Evolutionary conservation across 2,888 invertebrate species (phyloP), one percentile per base, ranked within the genome.

Genomic region (Pollenia amentaria): DNA sequence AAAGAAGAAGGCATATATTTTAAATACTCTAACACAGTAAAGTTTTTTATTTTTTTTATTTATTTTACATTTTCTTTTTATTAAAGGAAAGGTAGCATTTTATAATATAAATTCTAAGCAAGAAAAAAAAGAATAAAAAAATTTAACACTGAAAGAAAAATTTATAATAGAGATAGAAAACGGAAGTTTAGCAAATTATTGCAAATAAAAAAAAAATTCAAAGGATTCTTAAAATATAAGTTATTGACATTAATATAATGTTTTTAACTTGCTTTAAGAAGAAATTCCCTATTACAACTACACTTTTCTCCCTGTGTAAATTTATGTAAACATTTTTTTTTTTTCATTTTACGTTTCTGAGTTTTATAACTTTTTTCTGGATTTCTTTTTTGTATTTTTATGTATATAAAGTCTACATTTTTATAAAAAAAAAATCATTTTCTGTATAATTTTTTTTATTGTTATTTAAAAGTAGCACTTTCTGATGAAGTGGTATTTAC

Each of bases 401-500:
- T 53, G 14, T 64, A 64, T 3, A 62, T 16, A 65, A 78, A 42
- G 62, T 72, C 65, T 73, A 44, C 38, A 73, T 73, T 44, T n/a
- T 38, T 51, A 3, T 46, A 70, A 10, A 72, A 55, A 46, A n/a
- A 64, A 42, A 69, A 78, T 57, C 3, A 48, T 70, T 11, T 60
- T 69, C 12, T 79, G 16, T 11, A 51, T 70, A 79, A 48, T 38
- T 72, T 55, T 44, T 62, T 76, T 67, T 76, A 72, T 85, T 85
- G 81, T 85, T 81, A 72, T 81, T 76, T 81, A 85, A 81, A 85
- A 81, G 81, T 67, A 72, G 72, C 72, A 81, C 77, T 73, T 67
- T 67, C 85, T 72, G 77, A 85, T 81, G 81, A 73, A 81, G 85
- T 81, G 62, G 81, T 53, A 73, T 81, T 77, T 62, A 67, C 40